These are phyloP conservation scores for Apis laboriosa DNA, from an alignment of 1,140 invertebrate genomes.

Conservation along the genomic window DNA sequence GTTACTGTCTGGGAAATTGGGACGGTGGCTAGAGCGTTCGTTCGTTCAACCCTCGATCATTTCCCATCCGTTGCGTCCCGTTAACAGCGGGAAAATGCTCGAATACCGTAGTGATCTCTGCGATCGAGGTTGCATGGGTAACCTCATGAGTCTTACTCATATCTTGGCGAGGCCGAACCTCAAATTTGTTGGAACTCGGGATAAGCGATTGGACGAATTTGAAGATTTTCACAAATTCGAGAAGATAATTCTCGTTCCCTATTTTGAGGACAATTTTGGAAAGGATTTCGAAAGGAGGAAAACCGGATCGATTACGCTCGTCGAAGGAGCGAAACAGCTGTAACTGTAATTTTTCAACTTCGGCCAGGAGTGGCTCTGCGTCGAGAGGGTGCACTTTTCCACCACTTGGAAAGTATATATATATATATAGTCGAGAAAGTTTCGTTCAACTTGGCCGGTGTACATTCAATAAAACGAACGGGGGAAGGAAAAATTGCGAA, in stretches of 20 bases:
- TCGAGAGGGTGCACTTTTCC: neutral
- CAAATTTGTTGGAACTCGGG: constrained; percentile 26
- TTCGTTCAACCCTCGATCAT: constrained; percentile 58
- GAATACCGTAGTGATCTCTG: constrained; percentile 22
- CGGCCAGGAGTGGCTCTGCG: too few relatives aligned
- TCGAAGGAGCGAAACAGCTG: neutral
- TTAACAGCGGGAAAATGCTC: constrained; percentile 8
- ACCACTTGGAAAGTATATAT: constrained; percentile 10
- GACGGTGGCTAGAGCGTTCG: constrained; percentile 48
- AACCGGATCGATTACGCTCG: neutral
- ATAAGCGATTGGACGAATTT: too few relatives aligned
- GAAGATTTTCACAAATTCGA: too few relatives aligned
- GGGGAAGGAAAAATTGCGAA: constrained; percentile 39
- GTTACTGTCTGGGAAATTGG: constrained; percentile 70
- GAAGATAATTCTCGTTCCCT: too few relatives aligned
- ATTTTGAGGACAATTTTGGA: too few relatives aligned
- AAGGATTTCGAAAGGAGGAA: too few relatives aligned
- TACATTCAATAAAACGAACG: constrained; percentile 47
- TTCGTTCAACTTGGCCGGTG: constrained; percentile 29
- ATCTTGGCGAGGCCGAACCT: constrained; percentile 16
- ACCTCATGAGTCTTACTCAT: constrained; percentile 1
- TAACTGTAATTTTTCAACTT: too few relatives aligned
- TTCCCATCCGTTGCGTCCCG: constrained; percentile 51
- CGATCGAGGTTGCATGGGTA: neutral
- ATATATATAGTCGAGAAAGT: constrained; percentile 36